These are phyloP conservation scores for Oncopeltus fasciatus DNA, from an alignment of 1,140 invertebrate species.

Conservation along the genomic window DNA sequence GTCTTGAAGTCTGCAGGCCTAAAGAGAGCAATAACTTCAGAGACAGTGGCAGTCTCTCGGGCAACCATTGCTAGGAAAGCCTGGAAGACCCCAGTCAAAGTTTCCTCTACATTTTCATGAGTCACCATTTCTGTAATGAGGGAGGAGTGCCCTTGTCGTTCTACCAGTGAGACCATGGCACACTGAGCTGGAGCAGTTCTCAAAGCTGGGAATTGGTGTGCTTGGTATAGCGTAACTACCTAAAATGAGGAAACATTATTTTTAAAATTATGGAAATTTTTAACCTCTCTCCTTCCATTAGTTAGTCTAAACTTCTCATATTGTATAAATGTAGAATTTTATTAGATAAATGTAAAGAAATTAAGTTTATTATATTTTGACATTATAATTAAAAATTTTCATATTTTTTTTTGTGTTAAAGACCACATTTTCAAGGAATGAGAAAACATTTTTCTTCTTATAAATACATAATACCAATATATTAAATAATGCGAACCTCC, in stretches of 20 bases:
- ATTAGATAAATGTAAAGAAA: no score
- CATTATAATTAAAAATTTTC: no score
- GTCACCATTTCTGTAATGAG: constrained; percentile 64
- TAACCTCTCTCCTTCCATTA: no score
- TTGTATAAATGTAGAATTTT: no score
- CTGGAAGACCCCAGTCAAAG: constrained; percentile 58
- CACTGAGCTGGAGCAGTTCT: constrained; percentile 62
- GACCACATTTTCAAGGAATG: no score
- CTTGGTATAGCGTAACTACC: constrained; percentile 39
- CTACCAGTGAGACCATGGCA: constrained; percentile 64
- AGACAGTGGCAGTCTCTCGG: constrained; percentile 57
- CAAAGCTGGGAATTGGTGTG: constrained; percentile 60
- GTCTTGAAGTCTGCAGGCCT: constrained; percentile 66
- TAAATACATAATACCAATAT: no score
- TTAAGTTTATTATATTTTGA: no score
- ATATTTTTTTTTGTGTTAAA: no score
- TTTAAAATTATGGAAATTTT: no score
- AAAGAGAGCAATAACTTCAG: constrained; percentile 67
- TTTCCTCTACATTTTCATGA: constrained; percentile 54
- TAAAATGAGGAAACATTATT: constrained; percentile 7
- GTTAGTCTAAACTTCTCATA: no score
- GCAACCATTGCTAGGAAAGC: constrained; percentile 74
- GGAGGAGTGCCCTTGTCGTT: constrained; percentile 60
- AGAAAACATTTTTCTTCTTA: no score
- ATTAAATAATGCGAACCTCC: constrained; percentile 46